These are phyloP conservation scores for Spinus pinus DNA, from an alignment of 2,797 vertebrate species.

Conservation along the genomic window DNA sequence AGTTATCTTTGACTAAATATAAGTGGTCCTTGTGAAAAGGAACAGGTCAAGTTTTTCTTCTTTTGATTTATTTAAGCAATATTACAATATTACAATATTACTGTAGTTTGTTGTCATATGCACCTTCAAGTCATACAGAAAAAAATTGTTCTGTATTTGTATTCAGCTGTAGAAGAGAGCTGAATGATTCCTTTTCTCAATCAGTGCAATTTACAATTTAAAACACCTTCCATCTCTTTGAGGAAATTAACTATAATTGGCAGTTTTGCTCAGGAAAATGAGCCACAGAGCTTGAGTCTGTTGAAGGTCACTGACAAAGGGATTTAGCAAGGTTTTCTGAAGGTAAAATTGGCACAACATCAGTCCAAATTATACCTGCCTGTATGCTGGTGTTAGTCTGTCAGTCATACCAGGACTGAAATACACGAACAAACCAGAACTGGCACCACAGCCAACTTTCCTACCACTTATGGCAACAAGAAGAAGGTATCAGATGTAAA, in stretches of 20 bases:
- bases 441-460: not conserved
- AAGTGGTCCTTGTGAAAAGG: not conserved
- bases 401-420: not conserved
- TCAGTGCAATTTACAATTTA: constrained; percentile 28
- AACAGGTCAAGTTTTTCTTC: not conserved
- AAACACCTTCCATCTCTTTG: not conserved
- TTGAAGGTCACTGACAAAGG: constrained; percentile 39
- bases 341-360: not conserved
- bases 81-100: not conserved
- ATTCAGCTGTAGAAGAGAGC: not conserved
- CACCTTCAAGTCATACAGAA: not conserved
- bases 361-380: not conserved
- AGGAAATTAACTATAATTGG: constrained; percentile 31
- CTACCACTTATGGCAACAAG: not conserved
- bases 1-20: not conserved
- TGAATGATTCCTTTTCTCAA: not conserved
- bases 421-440: not conserved
- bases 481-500: not conserved
- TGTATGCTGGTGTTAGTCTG: not conserved
- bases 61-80: not conserved
- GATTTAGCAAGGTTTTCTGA: not conserved
- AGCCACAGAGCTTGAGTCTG: not conserved
- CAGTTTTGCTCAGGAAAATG: constrained; percentile 5
- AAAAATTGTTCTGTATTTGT: not conserved
- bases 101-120: not conserved